These are phyloP conservation scores for Pseudococcus longispinus DNA, from an alignment of 2,888 invertebrate genomes.

Conservation along the genomic window DNA sequence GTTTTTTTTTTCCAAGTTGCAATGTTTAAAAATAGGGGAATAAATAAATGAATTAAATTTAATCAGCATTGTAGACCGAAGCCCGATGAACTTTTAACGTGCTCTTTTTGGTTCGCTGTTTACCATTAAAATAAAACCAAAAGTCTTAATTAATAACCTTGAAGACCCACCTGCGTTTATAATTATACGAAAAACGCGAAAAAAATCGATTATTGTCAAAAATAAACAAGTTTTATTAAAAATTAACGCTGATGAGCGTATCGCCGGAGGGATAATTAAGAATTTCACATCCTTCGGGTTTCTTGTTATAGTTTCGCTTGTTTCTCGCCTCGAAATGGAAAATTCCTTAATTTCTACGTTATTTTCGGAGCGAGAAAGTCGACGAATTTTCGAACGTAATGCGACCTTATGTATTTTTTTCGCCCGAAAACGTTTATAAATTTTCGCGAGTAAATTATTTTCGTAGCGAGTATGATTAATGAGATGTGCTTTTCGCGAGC, in stretches of 20 bases:
- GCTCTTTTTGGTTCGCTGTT: background rate
- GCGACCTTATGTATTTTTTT: background rate
- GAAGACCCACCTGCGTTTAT: background rate
- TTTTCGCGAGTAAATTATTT: background rate
- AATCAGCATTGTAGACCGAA: background rate
- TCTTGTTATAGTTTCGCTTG: background rate
- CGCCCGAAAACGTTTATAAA: background rate
- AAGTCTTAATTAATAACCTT: background rate
- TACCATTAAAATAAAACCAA: background rate
- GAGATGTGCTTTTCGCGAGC: background rate
- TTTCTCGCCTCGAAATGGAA: background rate
- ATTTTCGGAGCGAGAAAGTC: too few relatives aligned
- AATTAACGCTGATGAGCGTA: background rate
- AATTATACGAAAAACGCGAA: background rate
- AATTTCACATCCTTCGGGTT: background rate
- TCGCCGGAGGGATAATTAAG: background rate
- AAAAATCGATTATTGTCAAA: conserved; percentile 3
- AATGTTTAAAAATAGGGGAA: background rate
- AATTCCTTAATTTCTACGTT: background rate
- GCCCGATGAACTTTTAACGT: background rate
- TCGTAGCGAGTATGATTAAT: background rate
- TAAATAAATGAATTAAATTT: conserved; percentile 3
- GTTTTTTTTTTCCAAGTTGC: background rate
- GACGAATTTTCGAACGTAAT: background rate
- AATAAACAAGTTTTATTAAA: conserved; percentile 5